phyloP scores from a whole-genome alignment of 2,888 invertebrate species.

The Eristalis tenax region DNA sequence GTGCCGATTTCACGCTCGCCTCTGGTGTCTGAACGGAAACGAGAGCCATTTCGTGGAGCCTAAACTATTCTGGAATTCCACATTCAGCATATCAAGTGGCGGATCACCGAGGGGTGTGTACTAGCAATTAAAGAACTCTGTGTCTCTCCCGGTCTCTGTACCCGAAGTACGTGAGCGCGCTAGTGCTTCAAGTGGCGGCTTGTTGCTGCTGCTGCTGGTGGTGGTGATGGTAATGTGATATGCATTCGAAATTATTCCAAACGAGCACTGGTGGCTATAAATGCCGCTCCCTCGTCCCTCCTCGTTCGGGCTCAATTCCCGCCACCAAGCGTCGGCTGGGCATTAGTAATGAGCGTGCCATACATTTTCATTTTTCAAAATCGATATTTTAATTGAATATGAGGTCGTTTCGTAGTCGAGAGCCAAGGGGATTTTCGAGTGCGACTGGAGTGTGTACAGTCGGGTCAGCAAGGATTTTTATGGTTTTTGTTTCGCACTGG shows the following conservation, averaged over 20 bases:
- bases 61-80: constrained; percentile 50
- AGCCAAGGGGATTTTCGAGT: not conserved
- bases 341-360: constrained; percentile 61
- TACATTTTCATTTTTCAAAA: constrained; percentile 63
- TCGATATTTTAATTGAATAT: constrained; percentile 65
- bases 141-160: not conserved
- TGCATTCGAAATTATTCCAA: constrained; percentile 64
- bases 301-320: not conserved
- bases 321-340: not conserved
- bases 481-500: too few relatives aligned
- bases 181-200: constrained; percentile 8
- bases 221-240: constrained; percentile 55
- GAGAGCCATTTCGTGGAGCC: constrained; percentile 48
- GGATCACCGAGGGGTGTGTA: constrained; percentile 1
- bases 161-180: not conserved
- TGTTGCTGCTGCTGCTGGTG: not conserved
- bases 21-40: constrained; percentile 47
- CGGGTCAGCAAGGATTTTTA: not conserved
- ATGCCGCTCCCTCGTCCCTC: constrained; percentile 3
- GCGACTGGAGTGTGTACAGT: constrained; percentile 8
- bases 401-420: constrained; percentile 1
- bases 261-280: constrained; percentile 54
- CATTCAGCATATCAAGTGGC: constrained; percentile 58
- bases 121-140: constrained; percentile 55
- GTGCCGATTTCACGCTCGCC: constrained; percentile 10